A percentile compares a stretch with the other conserved stretches of the same genome.
phyloP scores from a whole-genome alignment of 1,140 invertebrate genomes.

The Lethrus apterus region DNA sequence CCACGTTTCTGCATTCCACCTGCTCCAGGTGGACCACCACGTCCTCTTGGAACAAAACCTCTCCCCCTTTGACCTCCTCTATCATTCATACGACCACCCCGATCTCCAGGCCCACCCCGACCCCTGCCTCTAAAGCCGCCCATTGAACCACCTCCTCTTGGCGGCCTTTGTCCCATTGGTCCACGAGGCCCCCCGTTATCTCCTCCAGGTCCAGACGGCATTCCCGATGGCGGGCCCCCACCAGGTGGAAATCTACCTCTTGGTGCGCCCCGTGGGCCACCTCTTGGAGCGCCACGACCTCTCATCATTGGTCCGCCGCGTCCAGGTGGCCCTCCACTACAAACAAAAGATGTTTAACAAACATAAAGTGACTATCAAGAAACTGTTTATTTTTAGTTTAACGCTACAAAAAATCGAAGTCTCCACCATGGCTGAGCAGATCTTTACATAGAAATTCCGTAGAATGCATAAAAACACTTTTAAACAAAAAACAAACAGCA shows the following conservation, averaged over 20 bases:
- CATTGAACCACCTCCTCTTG: not conserved
- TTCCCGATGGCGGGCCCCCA: not conserved
- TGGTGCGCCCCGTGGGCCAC: constrained; percentile 5
- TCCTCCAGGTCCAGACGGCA: not conserved
- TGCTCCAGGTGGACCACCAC: constrained; percentile 8
- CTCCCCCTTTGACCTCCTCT: constrained; percentile 11
- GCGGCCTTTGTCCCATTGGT: constrained; percentile 7
- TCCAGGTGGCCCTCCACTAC: constrained; percentile 9
- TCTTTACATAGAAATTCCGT: no score
- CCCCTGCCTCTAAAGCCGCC: constrained; percentile 11
- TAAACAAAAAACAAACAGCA: constrained; percentile 11
- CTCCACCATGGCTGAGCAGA: not conserved
- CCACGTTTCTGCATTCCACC: constrained; percentile 8
- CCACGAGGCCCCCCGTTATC: not conserved
- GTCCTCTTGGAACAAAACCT: constrained; percentile 8
- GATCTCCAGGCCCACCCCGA: constrained; percentile 12
- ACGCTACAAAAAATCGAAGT: not conserved
- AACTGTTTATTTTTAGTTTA: constrained; percentile 6
- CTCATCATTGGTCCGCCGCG: constrained; percentile 13
- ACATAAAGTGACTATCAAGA: not conserved
- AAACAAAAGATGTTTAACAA: not conserved
- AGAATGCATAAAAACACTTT: constrained; percentile 2
- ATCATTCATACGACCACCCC: constrained; percentile 1
- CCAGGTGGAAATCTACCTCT: constrained; percentile 7
- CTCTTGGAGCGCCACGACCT: constrained; percentile 9